These are phyloP conservation scores for Leucophenga montana DNA, from an alignment of 2,888 invertebrate species.

Conservation along the genomic window DNA sequence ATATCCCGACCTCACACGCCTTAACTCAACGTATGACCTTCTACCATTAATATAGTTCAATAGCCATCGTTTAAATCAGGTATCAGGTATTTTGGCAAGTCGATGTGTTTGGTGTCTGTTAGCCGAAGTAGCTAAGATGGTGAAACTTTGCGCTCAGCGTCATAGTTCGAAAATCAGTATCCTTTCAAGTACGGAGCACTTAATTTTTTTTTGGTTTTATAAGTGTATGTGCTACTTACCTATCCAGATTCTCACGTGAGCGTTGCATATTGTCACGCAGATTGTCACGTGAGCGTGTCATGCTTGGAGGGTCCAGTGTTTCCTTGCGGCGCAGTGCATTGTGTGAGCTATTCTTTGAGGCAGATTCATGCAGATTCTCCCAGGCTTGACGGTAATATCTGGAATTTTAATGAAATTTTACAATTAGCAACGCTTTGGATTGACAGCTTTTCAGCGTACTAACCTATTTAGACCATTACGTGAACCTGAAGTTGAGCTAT, in stretches of 20 bases:
- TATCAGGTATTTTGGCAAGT: too few species aligned
- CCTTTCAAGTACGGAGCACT: too few species aligned
- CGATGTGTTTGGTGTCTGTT: too few species aligned
- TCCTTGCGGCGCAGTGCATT: slow-evolving; percentile 80
- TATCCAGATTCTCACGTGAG: slow-evolving; percentile 72
- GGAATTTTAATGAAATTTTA: background rate
- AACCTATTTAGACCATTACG: slow-evolving; percentile 85
- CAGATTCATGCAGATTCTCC: slow-evolving; percentile 91
- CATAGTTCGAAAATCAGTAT: too few species aligned
- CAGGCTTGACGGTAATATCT: slow-evolving; percentile 91
- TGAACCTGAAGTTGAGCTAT: slow-evolving; percentile 89
- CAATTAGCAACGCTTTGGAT: background rate
- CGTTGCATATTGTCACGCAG: slow-evolving; percentile 72
- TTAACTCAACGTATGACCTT: too few species aligned
- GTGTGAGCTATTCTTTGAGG: slow-evolving; percentile 77
- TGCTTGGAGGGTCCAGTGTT: slow-evolving; percentile 79
- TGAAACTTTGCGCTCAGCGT: too few species aligned
- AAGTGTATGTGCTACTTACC: slow-evolving; percentile 53
- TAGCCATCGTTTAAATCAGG: too few species aligned
- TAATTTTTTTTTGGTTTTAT: too few species aligned
- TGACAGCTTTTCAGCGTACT: slow-evolving; percentile 30
- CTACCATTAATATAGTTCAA: too few species aligned
- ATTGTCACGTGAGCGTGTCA: slow-evolving; percentile 70
- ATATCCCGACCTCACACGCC: too few species aligned
- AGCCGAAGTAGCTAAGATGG: too few species aligned